A percentile compares a stretch with the other conserved stretches of the same genome.
Evolutionary conservation across 2,888 invertebrate species (phyloP).

Genomic region (Eumacrocentrus americanus): DNA sequence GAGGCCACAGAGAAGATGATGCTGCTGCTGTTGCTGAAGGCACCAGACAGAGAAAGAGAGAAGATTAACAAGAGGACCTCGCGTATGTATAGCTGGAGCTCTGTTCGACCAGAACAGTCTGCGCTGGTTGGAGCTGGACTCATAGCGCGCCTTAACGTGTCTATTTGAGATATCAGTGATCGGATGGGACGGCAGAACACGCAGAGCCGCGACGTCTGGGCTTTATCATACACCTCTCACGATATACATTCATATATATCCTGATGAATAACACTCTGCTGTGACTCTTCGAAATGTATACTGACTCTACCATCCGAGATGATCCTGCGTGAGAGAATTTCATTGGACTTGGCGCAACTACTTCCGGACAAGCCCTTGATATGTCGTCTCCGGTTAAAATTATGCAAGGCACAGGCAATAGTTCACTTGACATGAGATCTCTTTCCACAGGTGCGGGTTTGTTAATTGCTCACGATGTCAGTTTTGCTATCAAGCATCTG

Average conservation of each 20-base stretch:
- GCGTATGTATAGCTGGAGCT: conserved; percentile 4
- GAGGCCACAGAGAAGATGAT: conserved; percentile 27
- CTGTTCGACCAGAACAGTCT: conserved; percentile 13
- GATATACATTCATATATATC: no score
- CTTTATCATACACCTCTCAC: conserved; percentile 25
- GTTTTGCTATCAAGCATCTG: no score
- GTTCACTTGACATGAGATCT: no score
- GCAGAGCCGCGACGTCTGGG: conserved; percentile 17
- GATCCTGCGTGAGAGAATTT: conserved; percentile 39
- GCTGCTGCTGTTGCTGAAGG: no score
- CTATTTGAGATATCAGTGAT: conserved; percentile 57
- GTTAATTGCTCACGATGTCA: no score
- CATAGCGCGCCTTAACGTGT: conserved; percentile 46
- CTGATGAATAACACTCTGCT: no score
- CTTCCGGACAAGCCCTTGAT: not conserved
- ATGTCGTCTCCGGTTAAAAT: not conserved
- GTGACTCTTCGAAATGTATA: conserved; percentile 28
- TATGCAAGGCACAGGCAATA: no score
- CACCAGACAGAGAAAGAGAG: conserved; percentile 29
- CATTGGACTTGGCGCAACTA: conserved; percentile 20
- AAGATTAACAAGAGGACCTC: conserved; percentile 24
- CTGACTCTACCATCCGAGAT: conserved; percentile 15
- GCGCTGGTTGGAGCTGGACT: conserved; percentile 13
- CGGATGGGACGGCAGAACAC: conserved; percentile 40
- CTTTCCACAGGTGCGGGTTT: no score